A percentile compares a stretch with the other conserved stretches of the same genome.
These are phyloP conservation scores for Pachyseris speciosa DNA, from an alignment of 64 coral and sea anemone species.

Conservation along the genomic window DNA sequence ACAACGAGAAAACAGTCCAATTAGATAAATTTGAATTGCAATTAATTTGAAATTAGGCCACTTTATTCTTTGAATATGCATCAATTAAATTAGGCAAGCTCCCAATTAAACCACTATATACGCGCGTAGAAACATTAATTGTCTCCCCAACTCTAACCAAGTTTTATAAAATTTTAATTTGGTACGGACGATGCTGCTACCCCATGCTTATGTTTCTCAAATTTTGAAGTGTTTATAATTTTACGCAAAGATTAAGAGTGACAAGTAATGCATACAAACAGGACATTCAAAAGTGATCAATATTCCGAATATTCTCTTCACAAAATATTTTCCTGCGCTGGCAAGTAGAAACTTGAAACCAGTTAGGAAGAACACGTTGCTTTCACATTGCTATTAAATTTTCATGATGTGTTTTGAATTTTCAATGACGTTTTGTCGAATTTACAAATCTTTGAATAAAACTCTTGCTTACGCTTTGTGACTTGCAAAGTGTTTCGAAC, in stretches of 20 bases:
- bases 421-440: not conserved
- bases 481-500: not conserved
- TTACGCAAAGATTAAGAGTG: not conserved
- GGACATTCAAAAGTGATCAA: not conserved
- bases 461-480: not conserved
- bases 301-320: not conserved
- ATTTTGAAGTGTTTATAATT: not conserved
- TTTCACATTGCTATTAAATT: not conserved
- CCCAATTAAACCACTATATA: too few species aligned
- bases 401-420: not conserved
- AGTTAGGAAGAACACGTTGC: not conserved
- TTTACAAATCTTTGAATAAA: not conserved
- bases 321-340: not conserved
- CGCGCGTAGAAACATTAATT: too few species aligned
- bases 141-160: too few species aligned
- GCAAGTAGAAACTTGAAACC: not conserved
- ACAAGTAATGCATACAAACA: not conserved
- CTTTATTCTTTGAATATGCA: too few species aligned
- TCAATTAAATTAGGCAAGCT: too few species aligned
- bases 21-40: too few species aligned
- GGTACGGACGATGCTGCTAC: too few species aligned
- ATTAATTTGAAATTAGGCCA: too few species aligned
- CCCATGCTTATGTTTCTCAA: not conserved
- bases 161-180: too few species aligned
- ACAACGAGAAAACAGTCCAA: too few species aligned